Base-by-base conservation (phyloP, 2,888 invertebrate genomes). In the Caenorhabditis panamensis region DNA sequence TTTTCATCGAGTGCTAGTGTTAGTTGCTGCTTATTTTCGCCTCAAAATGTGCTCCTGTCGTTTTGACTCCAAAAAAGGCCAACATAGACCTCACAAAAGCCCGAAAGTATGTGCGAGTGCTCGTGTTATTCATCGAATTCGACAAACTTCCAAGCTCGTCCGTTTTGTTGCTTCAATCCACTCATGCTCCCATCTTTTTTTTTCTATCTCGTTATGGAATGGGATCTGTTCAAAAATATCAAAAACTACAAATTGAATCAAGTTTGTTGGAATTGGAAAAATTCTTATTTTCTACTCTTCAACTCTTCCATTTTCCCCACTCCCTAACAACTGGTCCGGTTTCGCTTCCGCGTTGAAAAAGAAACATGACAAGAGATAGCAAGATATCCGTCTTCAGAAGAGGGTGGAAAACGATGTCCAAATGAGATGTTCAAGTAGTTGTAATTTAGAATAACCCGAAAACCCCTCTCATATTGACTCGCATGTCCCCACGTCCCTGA, bases 381-480 rank as follows among this genome's bases (percentile, higher is more conserved):
- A 59, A 59, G 61, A 61, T 51, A 69, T 71, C 22, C 49, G 53
- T 37, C 61, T 56, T 31, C 16, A 56, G 47, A 54, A 72, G 54
- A n/a, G 31, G 54, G 47, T 18, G 9, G 31, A 28, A 59, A 44
- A 59, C 59, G 53, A 67, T 75, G 66, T 67, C 75, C 62, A 69
- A 77, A 77, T 77, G 77, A 69, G 67, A 69, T 69, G 77, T 71
- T 78, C 78, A 78, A 78, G 78, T 71, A 71, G 69, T 71, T 53
- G 69, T 66, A 78, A 78, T 78, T 78, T 77, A 36, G 63, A 56
- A 54, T 44, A 41, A 8, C 58, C 64, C 31, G 56, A 20, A 9
- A 36, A 26, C n/a, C n/a, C n/a, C n/a, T n/a, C n/a, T 41, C 24
- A 68, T 68, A 61, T 64, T 64, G 37, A 37, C 62, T 63, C 11